Conservation (phyloP, 2,113 vertebrate genomes). For the Leptocoma aspasia region DNA sequence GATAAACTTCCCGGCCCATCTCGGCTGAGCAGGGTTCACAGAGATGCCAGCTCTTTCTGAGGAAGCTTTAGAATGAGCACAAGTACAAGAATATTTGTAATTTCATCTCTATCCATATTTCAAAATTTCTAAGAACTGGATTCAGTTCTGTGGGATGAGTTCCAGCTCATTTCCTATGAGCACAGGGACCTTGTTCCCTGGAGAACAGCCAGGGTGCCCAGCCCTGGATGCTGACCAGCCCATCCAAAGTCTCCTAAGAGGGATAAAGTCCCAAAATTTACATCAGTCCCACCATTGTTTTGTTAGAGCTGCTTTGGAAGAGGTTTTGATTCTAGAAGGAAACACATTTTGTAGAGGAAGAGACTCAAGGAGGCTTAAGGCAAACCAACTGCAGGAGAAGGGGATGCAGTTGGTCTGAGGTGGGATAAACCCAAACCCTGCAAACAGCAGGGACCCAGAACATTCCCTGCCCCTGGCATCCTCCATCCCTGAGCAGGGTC, state of each 20-base stretch:
- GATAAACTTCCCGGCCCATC: background rate
- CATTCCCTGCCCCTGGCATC: background rate
- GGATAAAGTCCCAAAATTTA: background rate
- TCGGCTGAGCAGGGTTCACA: background rate
- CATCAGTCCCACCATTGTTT: accelerated
- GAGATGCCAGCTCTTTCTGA: background rate
- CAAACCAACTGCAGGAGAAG: background rate
- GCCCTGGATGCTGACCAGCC: background rate
- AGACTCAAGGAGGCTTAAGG: background rate
- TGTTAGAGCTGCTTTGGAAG: background rate
- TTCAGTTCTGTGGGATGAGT: background rate
- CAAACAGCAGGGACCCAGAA: accelerated
- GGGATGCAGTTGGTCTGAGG: background rate
- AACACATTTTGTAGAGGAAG: background rate
- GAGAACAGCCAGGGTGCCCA: background rate
- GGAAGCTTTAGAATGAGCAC: background rate
- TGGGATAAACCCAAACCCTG: background rate
- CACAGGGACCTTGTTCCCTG: background rate
- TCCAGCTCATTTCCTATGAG: background rate
- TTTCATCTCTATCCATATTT: background rate
- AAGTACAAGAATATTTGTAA: background rate
- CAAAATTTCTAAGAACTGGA: background rate
- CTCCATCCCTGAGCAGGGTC: background rate
- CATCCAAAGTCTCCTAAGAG: background rate
- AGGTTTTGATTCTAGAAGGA: background rate